Evolutionary conservation across 2,797 vertebrate genomes (phyloP).

Genomic region (Vireo griseus): DNA sequence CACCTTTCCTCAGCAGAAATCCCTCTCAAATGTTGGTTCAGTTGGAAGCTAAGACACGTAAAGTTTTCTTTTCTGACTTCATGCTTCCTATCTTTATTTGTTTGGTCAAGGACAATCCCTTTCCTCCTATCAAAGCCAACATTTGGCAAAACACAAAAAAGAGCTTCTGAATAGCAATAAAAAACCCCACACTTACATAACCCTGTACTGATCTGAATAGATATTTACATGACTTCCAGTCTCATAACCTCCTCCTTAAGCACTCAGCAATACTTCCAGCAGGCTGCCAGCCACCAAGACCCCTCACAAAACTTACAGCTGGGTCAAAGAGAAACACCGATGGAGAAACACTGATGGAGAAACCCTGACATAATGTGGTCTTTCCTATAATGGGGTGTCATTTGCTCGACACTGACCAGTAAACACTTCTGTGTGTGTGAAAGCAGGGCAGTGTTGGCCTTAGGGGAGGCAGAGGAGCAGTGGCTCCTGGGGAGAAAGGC

Average conservation of each 20-base stretch:
- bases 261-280: background rate
- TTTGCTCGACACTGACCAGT: background rate
- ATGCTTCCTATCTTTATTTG: background rate
- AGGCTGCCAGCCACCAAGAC: fast-evolving
- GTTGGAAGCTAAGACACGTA: background rate
- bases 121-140: background rate
- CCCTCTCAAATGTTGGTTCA: background rate
- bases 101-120: background rate
- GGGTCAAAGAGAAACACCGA: background rate
- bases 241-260: background rate
- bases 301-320: background rate
- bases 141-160: background rate
- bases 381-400: fast-evolving
- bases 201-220: background rate
- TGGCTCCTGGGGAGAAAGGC: background rate
- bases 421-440: background rate
- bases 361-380: fast-evolving
- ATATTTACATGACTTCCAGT: background rate
- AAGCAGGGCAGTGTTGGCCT: background rate
- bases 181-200: fast-evolving
- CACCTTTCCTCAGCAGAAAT: background rate
- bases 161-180: background rate
- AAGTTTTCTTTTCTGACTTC: background rate
- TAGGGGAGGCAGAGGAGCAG: background rate
- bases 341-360: background rate